Evolutionary conservation across 2,797 vertebrate species (phyloP), one percentile per base, ranked within the genome.

Genomic region (Poliocrania exsul): DNA sequence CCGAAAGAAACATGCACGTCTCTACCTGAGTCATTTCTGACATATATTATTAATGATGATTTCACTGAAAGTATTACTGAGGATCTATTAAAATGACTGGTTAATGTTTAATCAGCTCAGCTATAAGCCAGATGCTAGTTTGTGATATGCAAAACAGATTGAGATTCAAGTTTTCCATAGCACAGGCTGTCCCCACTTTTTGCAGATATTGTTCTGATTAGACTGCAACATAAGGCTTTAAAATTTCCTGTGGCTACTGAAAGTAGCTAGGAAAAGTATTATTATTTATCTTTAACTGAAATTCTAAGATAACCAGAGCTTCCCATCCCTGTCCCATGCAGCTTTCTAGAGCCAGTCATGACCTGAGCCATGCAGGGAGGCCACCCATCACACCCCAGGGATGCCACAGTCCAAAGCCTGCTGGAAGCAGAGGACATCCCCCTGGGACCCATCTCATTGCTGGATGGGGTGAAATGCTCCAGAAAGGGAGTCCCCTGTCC

Each of bases 381-480:
- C 16, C 18, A 58, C 28, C 40, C 66, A 10, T 26, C 23, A 4
- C 0, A 0, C 6, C 25, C 57, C 31, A 38, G 33, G 16, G 28
- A 31, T 40, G 16, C 31, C 40, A 25, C 26, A 49, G 16, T 38
- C 9, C 72, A 61, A 33, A 75, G 4, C 16, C 40, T 3, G 1
- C 44, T 21, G 65, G 73, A 40, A 47, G 62, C 9, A 7, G 8
- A 46, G n/a, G 5, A 11, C 13, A 75, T 2, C 4, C 3, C 1
- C 20, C 46, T 15, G 25, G 44, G 6, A 47, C 1, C 19, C 28
- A 28, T 42, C 37, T 28, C 11, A 31, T 19, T 2, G 1, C 31
- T 5, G 0, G 1, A 0, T 0, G 16, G 33, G 33, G 13, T 3
- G 10, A 49, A 18, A 60, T 2, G 1, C 47, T 16, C 2, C 0